These are phyloP conservation scores for Thunnus albacares DNA, from an alignment of 2,797 vertebrate genomes.

Conservation along the genomic window DNA sequence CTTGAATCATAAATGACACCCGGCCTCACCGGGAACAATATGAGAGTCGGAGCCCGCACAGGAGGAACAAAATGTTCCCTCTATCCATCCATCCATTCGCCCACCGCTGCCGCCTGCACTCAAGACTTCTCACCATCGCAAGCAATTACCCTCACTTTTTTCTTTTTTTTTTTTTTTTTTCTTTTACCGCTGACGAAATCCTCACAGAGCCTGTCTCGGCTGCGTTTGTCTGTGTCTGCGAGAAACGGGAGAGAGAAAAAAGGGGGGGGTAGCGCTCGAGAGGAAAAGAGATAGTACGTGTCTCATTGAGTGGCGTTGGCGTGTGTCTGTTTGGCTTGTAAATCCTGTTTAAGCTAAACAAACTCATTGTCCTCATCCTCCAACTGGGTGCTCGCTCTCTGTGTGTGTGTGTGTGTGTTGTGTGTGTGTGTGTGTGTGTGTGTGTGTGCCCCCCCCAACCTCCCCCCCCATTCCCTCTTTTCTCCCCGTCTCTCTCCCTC, in stretches of 20 bases:
- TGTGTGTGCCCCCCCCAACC: slow-evolving; percentile 9
- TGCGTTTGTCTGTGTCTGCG: slow-evolving; percentile 47
- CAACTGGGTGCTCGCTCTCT: slow-evolving; percentile 70
- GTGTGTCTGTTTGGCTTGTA: slow-evolving; percentile 86
- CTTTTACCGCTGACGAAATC: slow-evolving; percentile 76
- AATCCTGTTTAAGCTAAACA: slow-evolving; percentile 88
- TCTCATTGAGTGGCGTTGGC: slow-evolving; percentile 79
- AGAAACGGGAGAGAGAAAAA: slow-evolving; percentile 17
- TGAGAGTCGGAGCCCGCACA: slow-evolving; percentile 73
- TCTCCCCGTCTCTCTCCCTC: slow-evolving; percentile 25
- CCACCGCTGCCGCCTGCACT: slow-evolving; percentile 73
- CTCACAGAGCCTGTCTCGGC: slow-evolving; percentile 62
- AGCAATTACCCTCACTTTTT: slow-evolving; percentile 82
- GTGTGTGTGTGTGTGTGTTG: slow-evolving; percentile 41
- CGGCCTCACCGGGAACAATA: slow-evolving; percentile 79
- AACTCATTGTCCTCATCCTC: slow-evolving; percentile 86
- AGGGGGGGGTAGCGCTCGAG: slow-evolving; percentile 23
- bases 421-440: not conserved
- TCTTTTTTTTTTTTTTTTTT: slow-evolving; percentile 36
- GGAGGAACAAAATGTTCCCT: slow-evolving; percentile 86
- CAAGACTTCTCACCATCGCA: slow-evolving; percentile 83
- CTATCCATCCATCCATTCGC: slow-evolving; percentile 68
- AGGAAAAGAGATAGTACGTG: slow-evolving; percentile 75
- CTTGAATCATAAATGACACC: slow-evolving; percentile 87
- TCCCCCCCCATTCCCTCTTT: slow-evolving; percentile 13